Evolutionary conservation across 2,113 vertebrate species (phyloP).

Genomic region (Neoarius graeffei): DNA sequence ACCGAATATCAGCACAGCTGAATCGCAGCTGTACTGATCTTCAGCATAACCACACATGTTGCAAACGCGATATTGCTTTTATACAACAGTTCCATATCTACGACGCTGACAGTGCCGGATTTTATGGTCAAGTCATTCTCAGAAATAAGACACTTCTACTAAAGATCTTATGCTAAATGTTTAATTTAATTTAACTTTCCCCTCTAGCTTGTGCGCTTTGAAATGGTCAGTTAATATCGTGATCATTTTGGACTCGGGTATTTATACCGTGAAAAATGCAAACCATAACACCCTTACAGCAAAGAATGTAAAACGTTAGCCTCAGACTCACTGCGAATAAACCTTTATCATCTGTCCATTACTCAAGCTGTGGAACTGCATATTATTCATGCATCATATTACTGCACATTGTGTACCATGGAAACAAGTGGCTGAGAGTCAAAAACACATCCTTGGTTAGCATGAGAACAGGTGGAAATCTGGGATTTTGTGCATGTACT

Average conservation of each 20-base stretch:
- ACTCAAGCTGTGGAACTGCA: not conserved
- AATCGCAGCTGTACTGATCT: too few species aligned
- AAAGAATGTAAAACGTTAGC: not conserved
- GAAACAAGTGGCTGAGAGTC: not conserved
- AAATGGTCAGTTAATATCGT: not conserved
- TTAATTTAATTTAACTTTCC: not conserved
- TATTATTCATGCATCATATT: not conserved
- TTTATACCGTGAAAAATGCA: too few species aligned
- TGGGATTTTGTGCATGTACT: not conserved
- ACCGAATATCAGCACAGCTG: too few species aligned
- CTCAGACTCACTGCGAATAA: not conserved
- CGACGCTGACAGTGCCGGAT: not conserved
- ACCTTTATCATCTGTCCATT: not conserved
- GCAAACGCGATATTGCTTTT: too few species aligned
- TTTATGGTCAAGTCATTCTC: not conserved
- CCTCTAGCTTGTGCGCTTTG: not conserved
- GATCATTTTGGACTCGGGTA: not conserved
- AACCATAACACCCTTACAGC: not conserved
- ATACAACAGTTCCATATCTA: not conserved
- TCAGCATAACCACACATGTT: too few species aligned
- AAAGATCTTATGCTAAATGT: not conserved
- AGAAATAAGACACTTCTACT: not conserved
- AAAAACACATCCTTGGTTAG: not conserved
- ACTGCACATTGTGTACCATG: not conserved
- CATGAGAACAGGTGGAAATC: not conserved